Percentiles rank a stretch among this genome's conserved stretches.
Evolutionary conservation across 2,113 vertebrate genomes (phyloP).

Genomic region (Cyanistes caeruleus): DNA sequence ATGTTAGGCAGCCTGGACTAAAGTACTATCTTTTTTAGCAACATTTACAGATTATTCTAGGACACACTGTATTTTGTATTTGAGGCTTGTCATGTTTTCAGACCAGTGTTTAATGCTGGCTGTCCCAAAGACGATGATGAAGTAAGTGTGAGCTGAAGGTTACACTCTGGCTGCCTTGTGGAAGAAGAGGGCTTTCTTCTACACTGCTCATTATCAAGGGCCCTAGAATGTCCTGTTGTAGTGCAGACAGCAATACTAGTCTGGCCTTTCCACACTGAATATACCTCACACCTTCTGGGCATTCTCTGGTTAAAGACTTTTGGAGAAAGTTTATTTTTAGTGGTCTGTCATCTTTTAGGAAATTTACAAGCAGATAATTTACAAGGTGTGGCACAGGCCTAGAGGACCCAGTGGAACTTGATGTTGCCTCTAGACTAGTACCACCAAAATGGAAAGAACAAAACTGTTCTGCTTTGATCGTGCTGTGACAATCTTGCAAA

Average conservation of each 20-base stretch:
- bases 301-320: neutral
- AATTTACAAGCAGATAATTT: neutral
- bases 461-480: neutral
- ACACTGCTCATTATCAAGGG: no score
- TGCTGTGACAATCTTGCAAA: neutral
- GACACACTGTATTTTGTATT: neutral
- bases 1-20: neutral
- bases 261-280: neutral
- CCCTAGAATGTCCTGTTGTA: no score
- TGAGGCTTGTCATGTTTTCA: neutral
- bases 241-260: neutral
- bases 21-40: neutral
- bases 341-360: neutral
- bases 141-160: neutral
- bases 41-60: rapidly evolving
- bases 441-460: neutral
- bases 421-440: neutral
- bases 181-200: neutral
- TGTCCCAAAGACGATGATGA: neutral
- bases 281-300: neutral
- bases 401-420: neutral
- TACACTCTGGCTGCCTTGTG: neutral
- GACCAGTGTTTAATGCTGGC: neutral
- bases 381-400: neutral
- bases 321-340: neutral